phyloP scores from a whole-genome alignment of 2,888 invertebrate genomes.

The Belgica antarctica region DNA sequence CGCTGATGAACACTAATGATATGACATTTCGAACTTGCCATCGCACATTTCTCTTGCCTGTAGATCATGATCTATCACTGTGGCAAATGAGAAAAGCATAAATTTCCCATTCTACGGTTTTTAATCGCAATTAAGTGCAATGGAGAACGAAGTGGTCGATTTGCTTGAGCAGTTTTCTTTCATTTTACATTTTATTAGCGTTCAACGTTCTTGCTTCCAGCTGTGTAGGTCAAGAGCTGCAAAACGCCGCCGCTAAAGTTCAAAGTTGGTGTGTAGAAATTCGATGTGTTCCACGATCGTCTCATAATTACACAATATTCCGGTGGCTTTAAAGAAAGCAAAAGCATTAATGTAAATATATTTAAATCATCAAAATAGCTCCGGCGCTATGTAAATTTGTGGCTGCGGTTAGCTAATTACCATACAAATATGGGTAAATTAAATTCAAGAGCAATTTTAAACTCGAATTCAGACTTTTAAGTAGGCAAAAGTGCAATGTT shows the following conservation, averaged over 20 bases:
- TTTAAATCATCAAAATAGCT: slow-evolving; percentile 19
- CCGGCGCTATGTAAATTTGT: slow-evolving; percentile 27
- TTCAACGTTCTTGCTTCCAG: neutral
- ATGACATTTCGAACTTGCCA: too few relatives aligned
- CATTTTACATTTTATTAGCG: neutral
- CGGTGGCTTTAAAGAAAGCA: slow-evolving; percentile 13
- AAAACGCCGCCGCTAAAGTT: neutral
- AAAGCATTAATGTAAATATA: slow-evolving; percentile 1
- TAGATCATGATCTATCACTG: slow-evolving; percentile 40
- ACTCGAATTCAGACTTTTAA: slow-evolving; percentile 14
- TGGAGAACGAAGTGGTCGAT: slow-evolving; percentile 26
- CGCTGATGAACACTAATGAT: slow-evolving; percentile 45
- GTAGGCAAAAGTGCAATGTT: neutral
- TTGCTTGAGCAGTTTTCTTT: slow-evolving; percentile 27
- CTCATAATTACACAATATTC: slow-evolving; percentile 12
- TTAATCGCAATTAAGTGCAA: slow-evolving; percentile 43
- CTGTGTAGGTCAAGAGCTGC: neutral
- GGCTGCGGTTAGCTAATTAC: slow-evolving; percentile 26
- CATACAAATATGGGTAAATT: slow-evolving; percentile 41
- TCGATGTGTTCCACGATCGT: too few relatives aligned
- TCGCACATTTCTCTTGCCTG: slow-evolving; percentile 13
- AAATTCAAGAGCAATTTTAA: slow-evolving; percentile 31
- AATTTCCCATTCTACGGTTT: slow-evolving; percentile 39
- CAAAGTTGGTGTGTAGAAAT: too few relatives aligned
- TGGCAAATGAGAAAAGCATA: slow-evolving; percentile 40